Conservation (phyloP, 2,888 invertebrate species). For the Noctuana brunneofusca region DNA sequence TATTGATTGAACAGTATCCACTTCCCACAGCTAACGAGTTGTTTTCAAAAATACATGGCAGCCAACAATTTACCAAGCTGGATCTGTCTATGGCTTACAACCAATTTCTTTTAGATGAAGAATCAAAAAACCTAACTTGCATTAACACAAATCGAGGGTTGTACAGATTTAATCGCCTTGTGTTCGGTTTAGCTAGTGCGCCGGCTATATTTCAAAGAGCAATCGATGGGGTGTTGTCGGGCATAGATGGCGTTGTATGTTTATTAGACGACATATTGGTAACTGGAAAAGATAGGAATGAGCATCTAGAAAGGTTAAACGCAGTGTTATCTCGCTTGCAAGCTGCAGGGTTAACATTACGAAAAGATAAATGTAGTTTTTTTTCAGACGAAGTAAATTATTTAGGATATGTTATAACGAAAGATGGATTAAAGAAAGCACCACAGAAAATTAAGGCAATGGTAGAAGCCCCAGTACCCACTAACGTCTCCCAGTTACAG, state of each 20-base stretch:
- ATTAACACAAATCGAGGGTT: constrained; percentile 37
- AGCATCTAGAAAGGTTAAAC: constrained; percentile 35
- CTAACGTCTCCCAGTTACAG: not conserved
- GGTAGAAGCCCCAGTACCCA: not conserved
- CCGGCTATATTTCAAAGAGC: constrained; percentile 41
- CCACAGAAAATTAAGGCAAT: constrained; percentile 1
- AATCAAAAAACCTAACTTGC: constrained; percentile 30
- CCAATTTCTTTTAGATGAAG: constrained; percentile 36
- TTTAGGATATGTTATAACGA: constrained; percentile 33
- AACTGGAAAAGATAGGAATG: constrained; percentile 15
- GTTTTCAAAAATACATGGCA: constrained; percentile 39
- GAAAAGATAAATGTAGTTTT: constrained; percentile 38
- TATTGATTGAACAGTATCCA: constrained; percentile 41
- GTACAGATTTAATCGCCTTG: constrained; percentile 35
- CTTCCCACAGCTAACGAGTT: constrained; percentile 39
- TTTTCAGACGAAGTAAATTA: constrained; percentile 36
- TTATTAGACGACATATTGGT: constrained; percentile 37
- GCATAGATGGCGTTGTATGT: constrained; percentile 36
- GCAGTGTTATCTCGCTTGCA: constrained; percentile 35
- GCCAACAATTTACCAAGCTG: constrained; percentile 36
- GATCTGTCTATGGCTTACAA: constrained; percentile 40
- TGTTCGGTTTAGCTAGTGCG: constrained; percentile 38
- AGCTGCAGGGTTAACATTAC: constrained; percentile 36
- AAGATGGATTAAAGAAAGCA: constrained; percentile 27
- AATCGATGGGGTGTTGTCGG: constrained; percentile 38